phyloP scores from a whole-genome alignment of 2,888 invertebrate genomes.

The Epirrita christyi region DNA sequence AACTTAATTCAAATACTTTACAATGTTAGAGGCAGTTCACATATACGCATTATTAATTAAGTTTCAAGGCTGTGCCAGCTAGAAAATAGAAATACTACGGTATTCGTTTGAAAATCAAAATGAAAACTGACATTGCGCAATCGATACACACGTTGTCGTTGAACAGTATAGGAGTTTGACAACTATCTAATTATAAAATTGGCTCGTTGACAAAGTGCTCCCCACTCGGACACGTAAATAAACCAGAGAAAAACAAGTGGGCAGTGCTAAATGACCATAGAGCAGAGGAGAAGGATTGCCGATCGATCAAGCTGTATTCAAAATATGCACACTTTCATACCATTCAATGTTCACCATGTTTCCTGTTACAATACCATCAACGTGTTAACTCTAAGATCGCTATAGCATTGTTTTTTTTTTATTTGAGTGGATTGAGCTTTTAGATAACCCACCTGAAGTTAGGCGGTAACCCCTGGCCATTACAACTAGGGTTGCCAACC shows the following conservation, averaged over 20 bases:
- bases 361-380: conserved; percentile 18
- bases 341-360: conserved; percentile 6
- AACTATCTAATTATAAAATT: conserved; percentile 72
- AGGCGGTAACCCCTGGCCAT: too few relatives aligned
- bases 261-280: conserved; percentile 49
- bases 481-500: too few relatives aligned
- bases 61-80: conserved; percentile 15
- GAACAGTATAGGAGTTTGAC: conserved; percentile 56
- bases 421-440: too few relatives aligned
- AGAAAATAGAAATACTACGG: conserved; percentile 9
- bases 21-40: conserved; percentile 15
- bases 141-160: conserved; percentile 38
- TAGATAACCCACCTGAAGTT: too few relatives aligned
- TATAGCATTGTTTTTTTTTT: too few relatives aligned
- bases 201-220: conserved; percentile 66
- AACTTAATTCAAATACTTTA: conserved; percentile 14
- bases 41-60: conserved; percentile 25
- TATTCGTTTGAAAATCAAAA: conserved; percentile 30
- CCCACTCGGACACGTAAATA: conserved; percentile 60
- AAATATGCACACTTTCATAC: conserved; percentile 8
- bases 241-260: conserved; percentile 56
- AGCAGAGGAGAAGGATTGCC: conserved; percentile 29
- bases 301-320: conserved; percentile 27
- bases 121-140: conserved; percentile 53
- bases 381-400: not conserved